Evolutionary conservation across 2,113 vertebrate species (phyloP), one percentile per base, ranked within the genome.

Genomic region (Thalassarche chlororhynchos): DNA sequence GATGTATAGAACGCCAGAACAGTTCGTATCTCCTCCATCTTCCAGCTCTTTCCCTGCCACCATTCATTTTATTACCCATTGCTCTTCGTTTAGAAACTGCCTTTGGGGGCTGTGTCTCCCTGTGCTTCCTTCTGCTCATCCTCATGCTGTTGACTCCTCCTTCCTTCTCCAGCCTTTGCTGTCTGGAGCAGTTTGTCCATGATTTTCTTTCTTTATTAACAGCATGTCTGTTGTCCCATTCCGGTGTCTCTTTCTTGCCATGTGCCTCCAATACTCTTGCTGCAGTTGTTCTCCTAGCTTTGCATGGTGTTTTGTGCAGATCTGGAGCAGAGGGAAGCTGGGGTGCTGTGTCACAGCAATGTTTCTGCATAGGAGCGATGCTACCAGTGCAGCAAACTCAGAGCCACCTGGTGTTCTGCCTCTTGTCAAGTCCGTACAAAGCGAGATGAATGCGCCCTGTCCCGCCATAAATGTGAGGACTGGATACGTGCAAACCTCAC

Each of bases 251-350:
- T 26, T 58, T 66, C 82, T 81, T 29, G 38, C 84, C 34, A 0
- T 0, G 29, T 13, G 15, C 36, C 49, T 87, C 72, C 38, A 11
- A 1, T 3, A 16, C 14, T 69, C 32, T 14, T 51, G 25, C 71
- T 80, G 80, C 17, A 9, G 40, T 25, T 47, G 6, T 26, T 26
- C 62, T 72, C 52, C 66, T 14, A 7, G 6, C 28, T 88, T 51
- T 28, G 2, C 11, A 1, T 0, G 4, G 12, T 12, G 3, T 60
- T 85, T 42, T 9, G 0, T 15, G 42, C 5, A 23, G 79, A 5
- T 40, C 1, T 2, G 69, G 69, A 58, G 71, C 49, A 2, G 12
- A 42, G 68, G 62, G 75, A 32, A 44, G 36, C 8, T 28, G 66
- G n/a, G 38, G 16, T 10, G 11, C 47, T 12, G 19, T 9, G 14